Percentiles rank a stretch among this genome's conserved stretches.
phyloP scores from a whole-genome alignment of 2,797 vertebrate genomes.

The Oophaga sylvatica region DNA sequence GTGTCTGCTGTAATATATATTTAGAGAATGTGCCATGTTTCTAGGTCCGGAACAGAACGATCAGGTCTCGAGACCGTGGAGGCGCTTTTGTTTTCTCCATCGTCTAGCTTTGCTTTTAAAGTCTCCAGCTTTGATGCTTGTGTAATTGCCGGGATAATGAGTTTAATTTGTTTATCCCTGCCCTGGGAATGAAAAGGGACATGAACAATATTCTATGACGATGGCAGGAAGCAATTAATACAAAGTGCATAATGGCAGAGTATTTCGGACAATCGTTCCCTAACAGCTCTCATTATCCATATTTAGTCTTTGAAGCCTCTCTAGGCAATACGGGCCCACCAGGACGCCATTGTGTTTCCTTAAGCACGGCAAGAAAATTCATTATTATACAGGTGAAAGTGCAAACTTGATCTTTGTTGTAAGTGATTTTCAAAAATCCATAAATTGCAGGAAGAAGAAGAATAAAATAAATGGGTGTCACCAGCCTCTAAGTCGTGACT shows the following conservation, averaged over 20 bases:
- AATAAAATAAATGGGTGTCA: background rate
- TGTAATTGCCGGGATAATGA: constrained; percentile 28
- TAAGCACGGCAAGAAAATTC: background rate
- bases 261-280: constrained; percentile 2
- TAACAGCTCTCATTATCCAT: constrained; percentile 13
- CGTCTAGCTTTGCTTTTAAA: background rate
- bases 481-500: background rate
- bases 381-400: background rate
- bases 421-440: background rate
- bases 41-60: background rate
- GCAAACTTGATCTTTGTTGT: background rate
- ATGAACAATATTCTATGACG: constrained; percentile 11
- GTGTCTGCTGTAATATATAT: constrained; percentile 1
- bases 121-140: constrained; percentile 4
- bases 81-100: background rate
- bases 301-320: constrained; percentile 20
- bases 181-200: constrained; percentile 19
- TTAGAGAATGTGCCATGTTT: background rate
- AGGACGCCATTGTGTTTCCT: background rate
- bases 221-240: constrained; percentile 35
- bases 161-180: constrained; percentile 42
- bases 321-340: background rate
- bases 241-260: constrained; percentile 28
- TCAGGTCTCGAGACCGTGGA: too few relatives aligned
- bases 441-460: background rate